Conservation (phyloP, 2,888 invertebrate genomes). For the Heliconius erato region DNA sequence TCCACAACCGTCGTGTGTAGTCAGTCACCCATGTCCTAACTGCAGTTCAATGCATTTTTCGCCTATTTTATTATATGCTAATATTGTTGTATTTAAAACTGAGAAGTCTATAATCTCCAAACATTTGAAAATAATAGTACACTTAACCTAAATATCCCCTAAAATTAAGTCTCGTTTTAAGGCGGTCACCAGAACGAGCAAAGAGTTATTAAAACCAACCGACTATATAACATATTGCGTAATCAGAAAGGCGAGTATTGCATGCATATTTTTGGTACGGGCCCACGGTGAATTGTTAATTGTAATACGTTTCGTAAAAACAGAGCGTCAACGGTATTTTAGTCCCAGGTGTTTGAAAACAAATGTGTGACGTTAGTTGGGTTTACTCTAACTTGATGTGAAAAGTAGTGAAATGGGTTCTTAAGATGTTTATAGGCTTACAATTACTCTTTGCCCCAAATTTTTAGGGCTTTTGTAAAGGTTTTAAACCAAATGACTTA, state of each 20-base stretch:
- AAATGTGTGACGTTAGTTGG: conserved; percentile 4
- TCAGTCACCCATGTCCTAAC: conserved; percentile 19
- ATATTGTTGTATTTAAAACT: neutral
- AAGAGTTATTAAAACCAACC: conserved; percentile 14
- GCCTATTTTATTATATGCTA: neutral
- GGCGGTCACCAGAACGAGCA: conserved; percentile 13
- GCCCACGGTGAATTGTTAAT: conserved; percentile 16
- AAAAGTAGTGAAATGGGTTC: neutral
- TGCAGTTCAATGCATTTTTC: neutral
- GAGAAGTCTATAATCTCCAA: neutral
- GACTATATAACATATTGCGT: conserved; percentile 36
- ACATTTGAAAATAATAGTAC: conserved; percentile 7
- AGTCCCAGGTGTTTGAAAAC: conserved; percentile 44
- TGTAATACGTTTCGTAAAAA: conserved; percentile 31
- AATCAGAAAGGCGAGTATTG: conserved; percentile 40
- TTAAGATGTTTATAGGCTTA: neutral
- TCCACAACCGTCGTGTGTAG: neutral
- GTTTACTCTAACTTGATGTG: neutral
- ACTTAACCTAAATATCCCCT: conserved; percentile 9
- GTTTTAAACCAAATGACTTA: neutral
- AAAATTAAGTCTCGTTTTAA: conserved; percentile 9
- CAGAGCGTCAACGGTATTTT: conserved; percentile 35
- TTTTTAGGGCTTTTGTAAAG: neutral
- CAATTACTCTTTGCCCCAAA: neutral
- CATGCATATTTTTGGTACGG: conserved; percentile 32